Base-by-base conservation (phyloP, 2,797 vertebrate species). In the Lutjanus argentimaculatus region DNA sequence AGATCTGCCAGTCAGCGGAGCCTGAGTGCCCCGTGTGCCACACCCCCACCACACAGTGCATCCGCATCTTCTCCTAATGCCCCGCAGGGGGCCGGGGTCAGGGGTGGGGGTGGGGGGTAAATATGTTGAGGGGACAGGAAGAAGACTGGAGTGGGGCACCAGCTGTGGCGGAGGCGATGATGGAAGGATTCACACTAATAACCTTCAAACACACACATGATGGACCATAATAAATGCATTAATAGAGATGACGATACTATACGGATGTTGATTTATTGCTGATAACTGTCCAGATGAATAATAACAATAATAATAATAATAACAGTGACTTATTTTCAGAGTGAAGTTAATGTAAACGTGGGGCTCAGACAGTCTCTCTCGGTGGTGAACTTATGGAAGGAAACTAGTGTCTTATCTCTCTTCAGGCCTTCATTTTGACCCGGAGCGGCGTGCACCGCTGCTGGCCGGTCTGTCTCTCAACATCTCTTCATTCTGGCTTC, bases 11-110 rank as follows among this genome's bases (percentile, higher is more conserved):
- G 92, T 96, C 96, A 1, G 92, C 96, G 0, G 96, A 98, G 81
- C 96, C 98, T 0, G 96, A 98, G 94, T 99, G 98, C 72, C 98
- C 98, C 0, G 98, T 97, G 64, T 99, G 98, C 95, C 98, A 97
- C 93, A 95, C 96, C 14, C 97, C 97, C 0, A 96, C 97, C 91
- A 99, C 98, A 42, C 98, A 99, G 94, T 98, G 98, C 96, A 99
- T 99, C 89, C 98, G 97, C 93, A 99, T 99, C 95, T 99, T 98
- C 95, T 99, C 97, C 21, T 99, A 99, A 96, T 95, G 84, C 76
- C 85, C 52, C 1, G 43, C 66, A 14, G 52, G 21, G 67, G 51
- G 21, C 1, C 1, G 7, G 43, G 49, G 19, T 8, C n/a, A 16
- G 14, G 42, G 2, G n/a, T 7, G 7, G n/a, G 9, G 67, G n/a